phyloP scores from a whole-genome alignment of 2,797 vertebrate genomes.

The Spea hammondii region DNA sequence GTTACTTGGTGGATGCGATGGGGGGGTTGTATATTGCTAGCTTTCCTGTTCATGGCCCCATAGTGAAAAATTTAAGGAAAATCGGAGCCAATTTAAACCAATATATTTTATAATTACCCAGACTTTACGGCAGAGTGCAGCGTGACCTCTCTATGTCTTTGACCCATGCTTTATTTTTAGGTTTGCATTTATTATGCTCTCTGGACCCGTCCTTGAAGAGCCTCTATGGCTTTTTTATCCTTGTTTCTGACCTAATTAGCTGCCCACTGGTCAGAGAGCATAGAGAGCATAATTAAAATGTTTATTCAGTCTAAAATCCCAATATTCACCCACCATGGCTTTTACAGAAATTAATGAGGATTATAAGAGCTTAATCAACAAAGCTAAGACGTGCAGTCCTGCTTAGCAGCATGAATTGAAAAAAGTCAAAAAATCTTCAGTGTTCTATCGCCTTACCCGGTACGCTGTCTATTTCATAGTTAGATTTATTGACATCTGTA shows the following conservation, averaged over 20 bases:
- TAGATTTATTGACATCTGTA: too few relatives aligned
- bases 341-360: background rate
- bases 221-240: background rate
- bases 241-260: constrained; percentile 16
- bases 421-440: too few relatives aligned
- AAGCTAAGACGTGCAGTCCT: background rate
- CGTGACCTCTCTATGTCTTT: background rate
- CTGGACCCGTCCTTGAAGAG: background rate
- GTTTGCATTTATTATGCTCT: background rate
- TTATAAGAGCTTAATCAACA: constrained; percentile 12
- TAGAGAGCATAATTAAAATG: constrained; percentile 5
- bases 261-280: background rate
- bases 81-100: too few relatives aligned
- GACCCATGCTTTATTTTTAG: background rate
- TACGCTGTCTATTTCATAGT: too few relatives aligned
- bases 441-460: too few relatives aligned
- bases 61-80: too few relatives aligned
- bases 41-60: too few relatives aligned
- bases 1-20: too few relatives aligned
- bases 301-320: constrained; percentile 6
- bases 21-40: too few relatives aligned
- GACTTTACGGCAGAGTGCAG: background rate
- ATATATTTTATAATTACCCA: too few relatives aligned
- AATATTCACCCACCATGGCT: constrained; percentile 7
- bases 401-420: background rate